These are phyloP conservation scores for Oryzias melastigma DNA, from an alignment of 2,113 vertebrate species.

Conservation along the genomic window DNA sequence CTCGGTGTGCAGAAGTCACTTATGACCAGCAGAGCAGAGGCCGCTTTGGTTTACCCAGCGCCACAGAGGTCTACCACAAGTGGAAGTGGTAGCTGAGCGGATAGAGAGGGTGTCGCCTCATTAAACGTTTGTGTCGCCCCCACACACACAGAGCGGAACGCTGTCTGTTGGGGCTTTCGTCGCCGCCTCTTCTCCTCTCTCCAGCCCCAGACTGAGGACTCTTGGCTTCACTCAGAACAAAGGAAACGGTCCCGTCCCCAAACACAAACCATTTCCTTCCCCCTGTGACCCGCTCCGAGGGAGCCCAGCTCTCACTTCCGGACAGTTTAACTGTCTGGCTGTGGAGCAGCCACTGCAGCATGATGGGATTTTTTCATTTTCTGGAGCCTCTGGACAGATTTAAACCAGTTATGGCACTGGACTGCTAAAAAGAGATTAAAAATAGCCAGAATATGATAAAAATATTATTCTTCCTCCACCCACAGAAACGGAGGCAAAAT, in stretches of 20 bases:
- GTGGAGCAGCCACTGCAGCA: slow-evolving; percentile 13
- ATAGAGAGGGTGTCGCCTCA: background rate
- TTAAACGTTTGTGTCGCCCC: background rate
- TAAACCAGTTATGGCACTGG: too few species aligned
- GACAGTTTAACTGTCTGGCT: slow-evolving; percentile 41
- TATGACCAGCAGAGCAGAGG: background rate
- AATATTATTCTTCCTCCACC: slow-evolving; percentile 6
- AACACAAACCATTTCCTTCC: slow-evolving; percentile 74
- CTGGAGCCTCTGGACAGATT: background rate
- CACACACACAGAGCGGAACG: slow-evolving; percentile 2
- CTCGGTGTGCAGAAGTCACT: slow-evolving; percentile 48
- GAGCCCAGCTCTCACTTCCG: slow-evolving; percentile 61
- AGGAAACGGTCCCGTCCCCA: slow-evolving; percentile 71
- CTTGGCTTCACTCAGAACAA: slow-evolving; percentile 60
- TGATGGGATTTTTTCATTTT: slow-evolving; percentile 16
- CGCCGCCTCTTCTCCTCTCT: slow-evolving; percentile 18
- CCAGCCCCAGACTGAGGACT: slow-evolving; percentile 46
- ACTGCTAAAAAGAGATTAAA: slow-evolving; percentile 2
- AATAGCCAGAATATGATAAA: background rate
- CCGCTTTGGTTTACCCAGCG: slow-evolving; percentile 5
- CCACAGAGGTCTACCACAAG: slow-evolving; percentile 18
- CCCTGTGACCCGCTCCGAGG: slow-evolving; percentile 56
- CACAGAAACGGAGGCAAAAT: slow-evolving; percentile 6
- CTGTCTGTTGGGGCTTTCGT: background rate
- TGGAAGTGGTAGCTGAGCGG: background rate